phyloP scores from a whole-genome alignment of 2,113 vertebrate species.

The Zeus faber region DNA sequence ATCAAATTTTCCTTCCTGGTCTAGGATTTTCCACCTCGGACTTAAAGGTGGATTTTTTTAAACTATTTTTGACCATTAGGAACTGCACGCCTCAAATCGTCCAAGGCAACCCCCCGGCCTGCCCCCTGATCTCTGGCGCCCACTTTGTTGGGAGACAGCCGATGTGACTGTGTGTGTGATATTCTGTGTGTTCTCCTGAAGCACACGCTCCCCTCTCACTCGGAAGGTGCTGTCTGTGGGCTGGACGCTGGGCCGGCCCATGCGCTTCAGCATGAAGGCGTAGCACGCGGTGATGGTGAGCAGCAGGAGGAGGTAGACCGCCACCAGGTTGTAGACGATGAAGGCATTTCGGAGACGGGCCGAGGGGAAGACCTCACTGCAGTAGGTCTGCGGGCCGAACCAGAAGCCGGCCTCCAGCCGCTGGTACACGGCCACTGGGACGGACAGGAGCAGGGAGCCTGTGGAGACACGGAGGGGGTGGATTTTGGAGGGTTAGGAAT shows the following conservation, averaged over 20 bases:
- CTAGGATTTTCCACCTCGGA: too few relatives aligned
- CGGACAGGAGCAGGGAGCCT: slow-evolving; percentile 66
- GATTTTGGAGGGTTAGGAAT: too few relatives aligned
- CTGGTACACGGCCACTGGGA: slow-evolving; percentile 65
- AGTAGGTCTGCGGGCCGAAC: slow-evolving; percentile 71
- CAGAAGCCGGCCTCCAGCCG: slow-evolving; percentile 63
- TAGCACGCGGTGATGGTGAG: slow-evolving; percentile 69
- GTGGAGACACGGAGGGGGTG: not conserved
- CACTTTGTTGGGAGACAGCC: too few relatives aligned
- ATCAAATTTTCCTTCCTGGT: too few relatives aligned
- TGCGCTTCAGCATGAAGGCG: slow-evolving; percentile 67
- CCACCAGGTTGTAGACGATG: slow-evolving; percentile 71
- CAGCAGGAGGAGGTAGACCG: slow-evolving; percentile 68
- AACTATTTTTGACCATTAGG: too few relatives aligned
- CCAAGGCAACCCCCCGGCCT: too few relatives aligned
- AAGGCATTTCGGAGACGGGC: slow-evolving; percentile 57
- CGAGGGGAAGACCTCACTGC: slow-evolving; percentile 66
- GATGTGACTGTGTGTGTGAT: too few relatives aligned
- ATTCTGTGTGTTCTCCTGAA: too few relatives aligned
- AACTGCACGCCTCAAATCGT: too few relatives aligned
- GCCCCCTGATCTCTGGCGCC: too few relatives aligned
- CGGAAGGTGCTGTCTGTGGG: slow-evolving; percentile 62
- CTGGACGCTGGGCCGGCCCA: slow-evolving; percentile 59
- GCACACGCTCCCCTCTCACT: slow-evolving; percentile 25
- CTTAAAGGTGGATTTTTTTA: too few relatives aligned